Percentiles rank a stretch among this genome's conserved stretches.
phyloP scores from a whole-genome alignment of 2,113 vertebrate species.

The Gyps fulvus region DNA sequence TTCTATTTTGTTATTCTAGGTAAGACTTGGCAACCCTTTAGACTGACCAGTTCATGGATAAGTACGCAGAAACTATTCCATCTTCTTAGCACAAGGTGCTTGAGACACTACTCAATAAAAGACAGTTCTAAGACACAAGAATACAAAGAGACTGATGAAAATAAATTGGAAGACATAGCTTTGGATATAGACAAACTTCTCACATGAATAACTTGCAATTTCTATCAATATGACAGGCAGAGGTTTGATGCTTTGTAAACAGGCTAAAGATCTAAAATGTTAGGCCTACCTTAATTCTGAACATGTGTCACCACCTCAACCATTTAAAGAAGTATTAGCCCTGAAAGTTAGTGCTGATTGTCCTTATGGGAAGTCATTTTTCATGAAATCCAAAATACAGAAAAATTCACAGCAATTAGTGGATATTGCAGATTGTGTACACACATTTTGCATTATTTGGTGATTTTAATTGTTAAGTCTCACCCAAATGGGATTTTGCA shows the following conservation, averaged over 20 bases:
- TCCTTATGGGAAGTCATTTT: not conserved
- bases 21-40: not conserved
- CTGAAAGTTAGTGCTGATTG: not conserved
- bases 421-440: not conserved
- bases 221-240: not conserved
- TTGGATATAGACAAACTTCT: not conserved
- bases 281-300: not conserved
- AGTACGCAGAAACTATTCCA: not conserved
- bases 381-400: not conserved
- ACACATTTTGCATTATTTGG: not conserved
- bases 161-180: not conserved
- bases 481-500: constrained; percentile 9
- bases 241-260: not conserved
- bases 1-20: not conserved
- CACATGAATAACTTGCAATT: not conserved
- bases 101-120: not conserved
- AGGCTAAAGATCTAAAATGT: not conserved
- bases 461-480: constrained; percentile 34
- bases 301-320: not conserved
- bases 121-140: not conserved
- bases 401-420: constrained; percentile 16
- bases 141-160: not conserved
- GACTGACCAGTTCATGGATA: not conserved
- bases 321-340: not conserved
- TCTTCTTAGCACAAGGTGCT: not conserved